Evolutionary conservation across 2,113 vertebrate genomes (phyloP), one percentile per base, ranked within the genome.

Genomic region (Chroicocephalus ridibundus): DNA sequence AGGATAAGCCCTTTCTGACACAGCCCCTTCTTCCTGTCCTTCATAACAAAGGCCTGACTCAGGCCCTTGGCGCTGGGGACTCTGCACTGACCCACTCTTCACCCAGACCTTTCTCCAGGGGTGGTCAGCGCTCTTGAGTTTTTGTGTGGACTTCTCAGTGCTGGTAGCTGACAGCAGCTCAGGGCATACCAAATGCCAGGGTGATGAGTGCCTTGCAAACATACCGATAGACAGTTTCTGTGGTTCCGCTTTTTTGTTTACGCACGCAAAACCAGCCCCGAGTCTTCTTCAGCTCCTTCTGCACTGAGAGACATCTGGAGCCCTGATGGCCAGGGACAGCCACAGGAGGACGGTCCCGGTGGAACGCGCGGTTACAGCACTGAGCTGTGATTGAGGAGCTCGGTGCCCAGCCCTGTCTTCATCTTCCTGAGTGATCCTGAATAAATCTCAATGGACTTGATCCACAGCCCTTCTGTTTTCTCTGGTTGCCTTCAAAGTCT

Each of bases 331-430:
- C 80, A 79, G 54, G 60, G 47, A 70, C 18, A 82, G 15, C 40
- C 25, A 58, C 0, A 0, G 31, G 29, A 88, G 54, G 18, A 90
- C 0, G 2, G 14, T 42, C 76, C 55, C 1, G 0, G 10, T 44
- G 42, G 36, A 87, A 87, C 0, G 0, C 0, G 2, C 0, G 4
- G 44, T 86, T 83, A 72, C 49, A 42, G 86, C 52, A 27, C 31
- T 0, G 0, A 93, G 52, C n/a, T 64, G 44, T 49, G 68, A 91
- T 3, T 22, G 21, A 74, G 54, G 18, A 90, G 15, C 62, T 69
- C 2, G 1, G 11, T 31, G 46, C 65, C 38, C 29, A 51, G 21
- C 40, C 57, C 52, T 32, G 10, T 65, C 70, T 86, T 68, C 77
- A 81, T 81, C 55, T 89, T 90, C 71, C 19, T 72, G 64, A 18